Conservation (phyloP, 2,113 vertebrate genomes). For the Oryzias woworae region DNA sequence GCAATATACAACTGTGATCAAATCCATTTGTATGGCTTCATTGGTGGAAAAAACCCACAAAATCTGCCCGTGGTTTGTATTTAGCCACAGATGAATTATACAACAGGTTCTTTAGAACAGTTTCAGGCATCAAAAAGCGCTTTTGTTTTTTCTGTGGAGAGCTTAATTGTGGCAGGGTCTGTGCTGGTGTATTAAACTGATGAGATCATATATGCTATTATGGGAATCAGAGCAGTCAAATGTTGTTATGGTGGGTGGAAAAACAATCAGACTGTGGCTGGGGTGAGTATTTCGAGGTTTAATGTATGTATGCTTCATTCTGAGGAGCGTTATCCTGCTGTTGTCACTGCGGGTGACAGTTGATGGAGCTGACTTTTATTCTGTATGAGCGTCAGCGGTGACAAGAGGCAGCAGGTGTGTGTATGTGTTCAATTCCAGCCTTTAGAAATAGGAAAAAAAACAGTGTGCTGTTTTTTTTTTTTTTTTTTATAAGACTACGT, state of each 20-base stretch:
- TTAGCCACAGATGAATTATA: not conserved
- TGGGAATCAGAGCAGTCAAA: slow-evolving; percentile 7
- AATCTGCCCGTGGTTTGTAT: not conserved
- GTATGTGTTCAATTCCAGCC: slow-evolving; percentile 4
- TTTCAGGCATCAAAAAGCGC: no score
- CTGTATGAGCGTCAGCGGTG: not conserved
- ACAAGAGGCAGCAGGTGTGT: slow-evolving; percentile 12
- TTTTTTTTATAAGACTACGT: not conserved
- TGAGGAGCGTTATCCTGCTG: slow-evolving; percentile 23
- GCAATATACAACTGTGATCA: not conserved
- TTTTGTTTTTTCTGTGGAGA: no score
- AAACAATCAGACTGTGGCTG: not conserved
- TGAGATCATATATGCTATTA: not conserved
- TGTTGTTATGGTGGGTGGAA: slow-evolving; percentile 3
- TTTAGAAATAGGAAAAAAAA: not conserved
- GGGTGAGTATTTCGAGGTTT: slow-evolving; percentile 3
- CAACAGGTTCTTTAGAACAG: not conserved
- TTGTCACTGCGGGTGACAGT: slow-evolving; percentile 30
- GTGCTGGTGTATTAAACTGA: slow-evolving; percentile 1
- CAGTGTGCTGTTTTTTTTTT: no score
- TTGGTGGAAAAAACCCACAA: no score
- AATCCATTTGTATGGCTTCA: not conserved
- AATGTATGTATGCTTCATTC: slow-evolving; percentile 16
- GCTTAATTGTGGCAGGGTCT: not conserved
- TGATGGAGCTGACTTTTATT: slow-evolving; percentile 26